A percentile compares a stretch with the other conserved stretches of the same genome.
phyloP scores from a whole-genome alignment of 35 echinoderm and acorn worm genomes.

The Ptychodera flava region DNA sequence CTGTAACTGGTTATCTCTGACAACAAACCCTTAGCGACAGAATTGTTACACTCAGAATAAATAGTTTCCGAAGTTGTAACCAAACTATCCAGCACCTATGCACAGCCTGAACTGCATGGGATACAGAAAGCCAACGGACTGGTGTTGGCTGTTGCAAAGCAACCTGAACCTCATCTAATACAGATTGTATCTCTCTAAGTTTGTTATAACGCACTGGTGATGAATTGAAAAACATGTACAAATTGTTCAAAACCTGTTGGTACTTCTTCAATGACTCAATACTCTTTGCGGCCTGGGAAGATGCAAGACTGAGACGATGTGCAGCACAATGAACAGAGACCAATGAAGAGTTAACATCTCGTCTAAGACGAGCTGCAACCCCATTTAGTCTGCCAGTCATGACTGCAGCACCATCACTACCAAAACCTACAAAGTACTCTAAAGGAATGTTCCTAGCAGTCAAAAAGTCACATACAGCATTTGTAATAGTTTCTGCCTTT shows the following conservation, averaged over 20 bases:
- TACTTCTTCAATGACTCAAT: slow-evolving; percentile 1
- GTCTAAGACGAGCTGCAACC: background rate
- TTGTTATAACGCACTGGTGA: slow-evolving; percentile 7
- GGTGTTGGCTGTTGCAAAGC: background rate
- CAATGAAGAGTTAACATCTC: background rate
- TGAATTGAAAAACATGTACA: background rate
- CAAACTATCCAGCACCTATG: background rate
- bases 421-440: background rate
- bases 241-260: background rate
- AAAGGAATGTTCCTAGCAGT: background rate
- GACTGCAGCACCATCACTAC: slow-evolving; percentile 12
- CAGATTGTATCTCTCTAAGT: background rate
- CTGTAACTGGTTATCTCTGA: background rate
- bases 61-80: slow-evolving; percentile 2
- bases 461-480: background rate
- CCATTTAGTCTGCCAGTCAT: slow-evolving; percentile 9
- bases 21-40: background rate
- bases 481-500: background rate
- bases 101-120: background rate
- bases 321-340: slow-evolving; percentile 13
- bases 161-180: background rate
- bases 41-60: background rate
- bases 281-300: slow-evolving; percentile 3
- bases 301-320: slow-evolving; percentile 6
- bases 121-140: slow-evolving; percentile 10